These are phyloP conservation scores for Orussus abietinus DNA, from an alignment of 1,140 invertebrate genomes.

Conservation along the genomic window DNA sequence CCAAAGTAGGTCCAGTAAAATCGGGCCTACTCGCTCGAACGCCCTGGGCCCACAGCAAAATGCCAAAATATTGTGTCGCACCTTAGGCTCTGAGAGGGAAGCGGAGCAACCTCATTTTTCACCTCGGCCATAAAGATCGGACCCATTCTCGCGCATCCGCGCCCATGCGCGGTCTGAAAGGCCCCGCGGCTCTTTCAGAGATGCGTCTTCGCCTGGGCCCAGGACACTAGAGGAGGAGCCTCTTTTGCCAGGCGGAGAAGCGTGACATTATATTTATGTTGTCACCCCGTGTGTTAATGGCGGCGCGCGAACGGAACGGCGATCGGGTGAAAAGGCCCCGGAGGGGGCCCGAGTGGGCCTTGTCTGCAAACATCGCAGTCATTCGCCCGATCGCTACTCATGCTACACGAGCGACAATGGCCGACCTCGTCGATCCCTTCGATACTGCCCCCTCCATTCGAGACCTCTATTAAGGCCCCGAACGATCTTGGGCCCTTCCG, in stretches of 20 bases:
- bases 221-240: not conserved
- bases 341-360: conserved; percentile 29
- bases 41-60: conserved; percentile 8
- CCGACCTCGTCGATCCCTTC: no score
- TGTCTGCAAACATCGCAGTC: conserved; percentile 44
- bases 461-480: no score
- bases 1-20: not conserved
- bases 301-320: conserved; percentile 15
- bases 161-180: no score
- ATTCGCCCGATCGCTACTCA: conserved; percentile 32
- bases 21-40: conserved; percentile 7
- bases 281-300: conserved; percentile 47
- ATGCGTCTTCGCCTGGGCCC: not conserved
- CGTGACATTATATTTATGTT: conserved; percentile 55
- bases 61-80: conserved; percentile 47
- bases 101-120: conserved; percentile 45
- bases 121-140: conserved; percentile 35
- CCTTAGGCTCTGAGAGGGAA: conserved; percentile 15
- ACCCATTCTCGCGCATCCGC: no score
- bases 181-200: not conserved
- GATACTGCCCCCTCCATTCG: no score
- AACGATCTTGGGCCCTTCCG: no score
- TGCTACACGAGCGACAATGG: conserved; percentile 29
- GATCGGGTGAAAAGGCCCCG: conserved; percentile 13
- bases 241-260: conserved; percentile 45